phyloP scores from a whole-genome alignment of 2,113 vertebrate species.

The Onychostoma macrolepis region DNA sequence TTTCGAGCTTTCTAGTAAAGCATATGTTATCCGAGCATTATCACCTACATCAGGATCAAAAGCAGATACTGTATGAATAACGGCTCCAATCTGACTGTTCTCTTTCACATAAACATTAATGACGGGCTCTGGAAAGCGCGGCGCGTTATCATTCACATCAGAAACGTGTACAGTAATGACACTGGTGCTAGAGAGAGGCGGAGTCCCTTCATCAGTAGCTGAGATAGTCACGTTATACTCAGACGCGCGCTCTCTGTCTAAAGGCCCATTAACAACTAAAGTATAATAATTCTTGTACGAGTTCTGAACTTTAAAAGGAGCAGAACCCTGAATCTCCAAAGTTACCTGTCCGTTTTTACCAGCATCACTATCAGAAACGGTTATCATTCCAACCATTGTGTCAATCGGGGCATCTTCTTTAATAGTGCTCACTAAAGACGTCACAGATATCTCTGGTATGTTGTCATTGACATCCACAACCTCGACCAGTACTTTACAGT shows the following conservation, averaged over 20 bases:
- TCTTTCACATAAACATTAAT: constrained; percentile 74
- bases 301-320: constrained; percentile 55
- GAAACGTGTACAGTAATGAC: constrained; percentile 65
- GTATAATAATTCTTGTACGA: constrained; percentile 61
- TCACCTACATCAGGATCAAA: constrained; percentile 68
- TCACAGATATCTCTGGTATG: constrained; percentile 74
- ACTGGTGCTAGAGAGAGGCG: constrained; percentile 58
- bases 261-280: constrained; percentile 49
- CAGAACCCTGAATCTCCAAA: constrained; percentile 15
- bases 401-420: constrained; percentile 64
- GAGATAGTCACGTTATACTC: constrained; percentile 66
- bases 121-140: constrained; percentile 58
- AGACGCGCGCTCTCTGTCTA: constrained; percentile 67
- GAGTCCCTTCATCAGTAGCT: constrained; percentile 62
- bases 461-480: constrained; percentile 83
- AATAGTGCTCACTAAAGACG: constrained; percentile 71
- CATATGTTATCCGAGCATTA: constrained; percentile 65
- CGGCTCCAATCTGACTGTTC: constrained; percentile 68
- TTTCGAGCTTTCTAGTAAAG: constrained; percentile 54
- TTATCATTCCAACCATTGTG: constrained; percentile 69
- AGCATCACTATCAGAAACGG: constrained; percentile 74
- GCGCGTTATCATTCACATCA: constrained; percentile 63
- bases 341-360: constrained; percentile 52
- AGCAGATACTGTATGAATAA: constrained; percentile 68
- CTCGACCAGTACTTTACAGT: constrained; percentile 80